These are phyloP conservation scores for Chrysochloris asiatica DNA, from an alignment of 2,113 vertebrate genomes.

Conservation along the genomic window DNA sequence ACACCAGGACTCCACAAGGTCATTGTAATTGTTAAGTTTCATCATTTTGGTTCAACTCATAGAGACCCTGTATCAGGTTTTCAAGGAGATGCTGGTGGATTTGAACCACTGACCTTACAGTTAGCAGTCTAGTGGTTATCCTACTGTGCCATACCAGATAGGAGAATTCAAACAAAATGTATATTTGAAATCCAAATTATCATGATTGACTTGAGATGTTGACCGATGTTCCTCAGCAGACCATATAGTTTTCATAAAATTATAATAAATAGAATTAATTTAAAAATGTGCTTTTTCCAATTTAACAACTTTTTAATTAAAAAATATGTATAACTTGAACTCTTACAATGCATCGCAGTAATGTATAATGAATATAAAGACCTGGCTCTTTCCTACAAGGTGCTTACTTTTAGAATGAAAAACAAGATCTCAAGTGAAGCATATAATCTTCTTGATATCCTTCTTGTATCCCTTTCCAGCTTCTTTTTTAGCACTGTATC, in stretches of 20 bases:
- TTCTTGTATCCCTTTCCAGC: rapidly evolving
- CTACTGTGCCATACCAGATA: no score
- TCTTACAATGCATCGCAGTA: no score
- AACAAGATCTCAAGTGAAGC: rapidly evolving
- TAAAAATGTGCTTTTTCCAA: background rate
- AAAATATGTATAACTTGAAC: background rate
- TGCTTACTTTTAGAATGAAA: background rate
- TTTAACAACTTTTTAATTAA: background rate
- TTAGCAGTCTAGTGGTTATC: no score
- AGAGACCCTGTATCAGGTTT: no score
- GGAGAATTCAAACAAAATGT: background rate
- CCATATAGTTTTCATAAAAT: background rate
- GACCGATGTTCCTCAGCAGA: background rate
- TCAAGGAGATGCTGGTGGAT: no score
- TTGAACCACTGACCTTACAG: no score
- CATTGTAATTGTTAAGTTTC: no score
- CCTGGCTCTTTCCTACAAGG: no score
- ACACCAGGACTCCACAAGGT: no score
- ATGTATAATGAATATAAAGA: rapidly evolving
- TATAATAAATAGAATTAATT: no score
- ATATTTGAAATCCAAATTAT: background rate
- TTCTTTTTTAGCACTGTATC: background rate
- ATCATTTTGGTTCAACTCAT: no score
- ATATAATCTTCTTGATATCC: rapidly evolving
- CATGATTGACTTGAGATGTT: background rate